Percentiles rank a stretch among this genome's conserved stretches.
phyloP scores from a whole-genome alignment of 2,113 vertebrate genomes.

The Petrocephalus microphthalmus region DNA sequence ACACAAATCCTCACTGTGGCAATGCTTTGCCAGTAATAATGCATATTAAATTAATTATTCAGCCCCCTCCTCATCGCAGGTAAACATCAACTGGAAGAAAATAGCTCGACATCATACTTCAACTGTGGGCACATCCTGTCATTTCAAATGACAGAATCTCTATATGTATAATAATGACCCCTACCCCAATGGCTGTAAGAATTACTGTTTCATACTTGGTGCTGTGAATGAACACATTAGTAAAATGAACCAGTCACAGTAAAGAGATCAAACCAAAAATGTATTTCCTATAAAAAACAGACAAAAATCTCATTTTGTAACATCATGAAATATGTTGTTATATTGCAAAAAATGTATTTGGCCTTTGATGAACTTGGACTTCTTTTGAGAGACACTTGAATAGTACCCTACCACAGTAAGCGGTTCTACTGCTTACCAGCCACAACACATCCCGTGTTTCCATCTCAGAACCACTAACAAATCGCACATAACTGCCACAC shows the following conservation, averaged over 20 bases:
- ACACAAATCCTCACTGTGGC: neutral
- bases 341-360: neutral
- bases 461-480: neutral
- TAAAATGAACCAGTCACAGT: neutral
- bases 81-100: neutral
- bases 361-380: neutral
- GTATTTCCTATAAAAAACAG: neutral
- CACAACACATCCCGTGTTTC: neutral
- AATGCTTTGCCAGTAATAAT: neutral
- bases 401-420: neutral
- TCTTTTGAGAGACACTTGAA: neutral
- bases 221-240: neutral
- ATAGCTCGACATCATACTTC: neutral
- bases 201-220: neutral
- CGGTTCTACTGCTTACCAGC: neutral
- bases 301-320: neutral
- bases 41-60: neutral
- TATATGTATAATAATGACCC: neutral
- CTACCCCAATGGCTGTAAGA: neutral
- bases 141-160: neutral
- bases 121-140: neutral
- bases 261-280: neutral
- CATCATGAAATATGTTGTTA: neutral
- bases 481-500: neutral
- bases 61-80: neutral